Evolutionary conservation across 1,140 invertebrate species (phyloP).

Genomic region (Condylostylus longicornis): DNA sequence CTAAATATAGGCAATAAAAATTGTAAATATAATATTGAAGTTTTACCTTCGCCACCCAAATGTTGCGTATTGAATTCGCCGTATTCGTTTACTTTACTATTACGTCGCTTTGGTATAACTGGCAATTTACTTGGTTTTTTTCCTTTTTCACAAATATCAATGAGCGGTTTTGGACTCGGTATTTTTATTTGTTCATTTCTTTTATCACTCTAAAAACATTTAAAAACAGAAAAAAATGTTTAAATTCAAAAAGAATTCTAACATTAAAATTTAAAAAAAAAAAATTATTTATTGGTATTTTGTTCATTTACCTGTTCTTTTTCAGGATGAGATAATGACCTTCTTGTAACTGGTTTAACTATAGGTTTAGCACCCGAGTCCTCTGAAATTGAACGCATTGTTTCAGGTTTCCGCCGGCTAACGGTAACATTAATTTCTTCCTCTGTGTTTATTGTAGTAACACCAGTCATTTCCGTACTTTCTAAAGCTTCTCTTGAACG

Average conservation of each 20-base stretch:
- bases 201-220: constrained; percentile 14
- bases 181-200: constrained; percentile 26
- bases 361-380: constrained; percentile 24
- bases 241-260: neutral
- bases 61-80: too few relatives aligned
- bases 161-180: constrained; percentile 25
- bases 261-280: neutral
- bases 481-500: constrained; percentile 1
- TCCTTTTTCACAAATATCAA: constrained; percentile 26
- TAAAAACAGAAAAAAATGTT: neutral
- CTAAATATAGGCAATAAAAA: neutral
- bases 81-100: constrained; percentile 15
- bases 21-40: neutral
- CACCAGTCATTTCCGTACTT: constrained; percentile 2
- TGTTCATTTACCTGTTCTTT: constrained; percentile 22
- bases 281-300: neutral
- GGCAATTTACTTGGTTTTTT: constrained; percentile 21
- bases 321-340: constrained; percentile 30
- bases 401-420: constrained; percentile 25
- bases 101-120: constrained; percentile 16
- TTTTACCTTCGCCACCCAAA: constrained; percentile 27
- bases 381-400: constrained; percentile 31
- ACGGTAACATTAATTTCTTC: constrained; percentile 1
- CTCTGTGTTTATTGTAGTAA: neutral
- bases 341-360: constrained; percentile 24